Base-by-base conservation (phyloP, 2,797 vertebrate genomes). In the Alca torda region DNA sequence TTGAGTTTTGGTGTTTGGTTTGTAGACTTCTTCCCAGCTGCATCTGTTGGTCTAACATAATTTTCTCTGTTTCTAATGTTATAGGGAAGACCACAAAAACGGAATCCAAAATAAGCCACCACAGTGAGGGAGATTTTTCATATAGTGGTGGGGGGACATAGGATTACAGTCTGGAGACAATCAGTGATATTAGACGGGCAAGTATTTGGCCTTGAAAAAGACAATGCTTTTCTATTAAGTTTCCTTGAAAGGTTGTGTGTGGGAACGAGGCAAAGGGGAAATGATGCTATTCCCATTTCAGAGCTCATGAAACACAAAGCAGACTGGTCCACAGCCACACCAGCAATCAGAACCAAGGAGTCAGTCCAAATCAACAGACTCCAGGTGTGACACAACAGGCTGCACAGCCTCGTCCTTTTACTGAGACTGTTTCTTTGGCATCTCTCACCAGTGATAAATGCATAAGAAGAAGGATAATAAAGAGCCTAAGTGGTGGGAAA, bases 391-490 rank as follows among this genome's bases (percentile, higher is more conserved):
- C 48, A 84, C 43, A 65, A 63, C 41, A 76, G 48, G 56, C 67
- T 93, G 25, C 24, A 63, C 17, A 79, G 50, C 43, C 51, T 77
- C 77, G 56, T 79, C 45, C 56, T 90, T 93, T 90, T 59, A 65
- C 33, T 63, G 54, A 81, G 70, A 35, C 70, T 48, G 35, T 86
- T 95, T 88, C 54, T 45, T 59, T 94, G 94, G 77, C 70, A 76
- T 67, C 11, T 82, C 57, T 84, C 45, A 67, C 28, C 39, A 84
- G 28, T 48, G 28, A 23, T 45, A 93, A 73, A 93, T 46, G 45
- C 45, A 82, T 64, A 87, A 91, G 63, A 43, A 90, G 57, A 81
- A 73, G 8, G 48, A 95, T 84, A 90, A 95, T 84, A 84, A 88
- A 84, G 33, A 89, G 69, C 61, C 31, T 80, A 84, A 96, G 56